Conservation (phyloP, 2,113 vertebrate genomes). For the Tragelaphus strepsiceros region DNA sequence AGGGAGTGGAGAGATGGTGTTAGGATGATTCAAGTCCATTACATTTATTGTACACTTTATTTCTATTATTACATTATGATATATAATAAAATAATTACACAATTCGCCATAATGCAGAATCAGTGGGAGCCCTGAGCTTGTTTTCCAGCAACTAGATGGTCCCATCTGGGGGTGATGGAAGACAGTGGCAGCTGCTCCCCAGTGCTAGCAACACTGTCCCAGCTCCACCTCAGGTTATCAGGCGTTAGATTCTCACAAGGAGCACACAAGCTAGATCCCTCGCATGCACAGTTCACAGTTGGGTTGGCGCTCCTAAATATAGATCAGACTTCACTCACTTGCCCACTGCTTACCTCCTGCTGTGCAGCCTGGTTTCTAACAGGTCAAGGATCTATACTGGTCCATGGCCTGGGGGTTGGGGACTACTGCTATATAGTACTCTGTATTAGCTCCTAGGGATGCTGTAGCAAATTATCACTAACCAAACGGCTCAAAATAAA, state of each 20-base stretch:
- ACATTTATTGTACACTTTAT: background rate
- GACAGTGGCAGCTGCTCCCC: background rate
- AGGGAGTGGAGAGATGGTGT: rapidly evolving
- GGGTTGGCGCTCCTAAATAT: background rate
- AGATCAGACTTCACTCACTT: background rate
- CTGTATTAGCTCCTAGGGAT: background rate
- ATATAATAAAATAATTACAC: background rate
- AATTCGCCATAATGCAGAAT: background rate
- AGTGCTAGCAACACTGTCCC: background rate
- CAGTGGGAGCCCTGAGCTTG: background rate
- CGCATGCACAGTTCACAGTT: background rate
- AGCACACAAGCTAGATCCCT: background rate
- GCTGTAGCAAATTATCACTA: background rate
- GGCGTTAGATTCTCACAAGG: background rate
- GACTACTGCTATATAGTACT: background rate
- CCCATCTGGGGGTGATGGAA: background rate
- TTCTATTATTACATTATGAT: background rate
- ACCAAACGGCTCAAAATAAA: background rate
- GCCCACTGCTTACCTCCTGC: background rate
- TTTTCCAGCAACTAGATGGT: background rate
- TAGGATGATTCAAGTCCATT: background rate
- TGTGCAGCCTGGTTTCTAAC: background rate
- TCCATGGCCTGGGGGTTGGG: background rate
- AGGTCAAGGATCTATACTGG: background rate
- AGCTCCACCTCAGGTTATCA: background rate